phyloP scores from a whole-genome alignment of 2,113 vertebrate genomes.

The Chionodraco myersi region DNA sequence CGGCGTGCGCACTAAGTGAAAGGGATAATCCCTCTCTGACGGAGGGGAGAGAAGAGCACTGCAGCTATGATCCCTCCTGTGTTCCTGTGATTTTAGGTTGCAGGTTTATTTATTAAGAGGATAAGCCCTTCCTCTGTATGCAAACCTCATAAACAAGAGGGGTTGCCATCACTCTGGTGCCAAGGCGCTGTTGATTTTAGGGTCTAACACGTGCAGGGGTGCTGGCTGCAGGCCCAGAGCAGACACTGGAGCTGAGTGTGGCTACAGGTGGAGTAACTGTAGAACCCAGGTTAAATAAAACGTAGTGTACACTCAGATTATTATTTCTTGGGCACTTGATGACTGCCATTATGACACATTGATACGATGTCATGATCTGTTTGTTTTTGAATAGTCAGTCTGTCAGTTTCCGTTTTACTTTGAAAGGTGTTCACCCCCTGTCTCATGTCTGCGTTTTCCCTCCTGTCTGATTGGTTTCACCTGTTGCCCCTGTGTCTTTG shows the following conservation, averaged over 20 bases:
- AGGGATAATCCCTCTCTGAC: constrained; percentile 77
- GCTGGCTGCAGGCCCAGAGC: constrained; percentile 40
- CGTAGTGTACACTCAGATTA: background rate
- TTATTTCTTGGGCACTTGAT: too few relatives aligned
- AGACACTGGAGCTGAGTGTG: background rate
- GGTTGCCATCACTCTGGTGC: constrained; percentile 37
- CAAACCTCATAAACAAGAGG: constrained; percentile 48
- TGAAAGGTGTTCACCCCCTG: too few relatives aligned
- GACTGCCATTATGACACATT: background rate
- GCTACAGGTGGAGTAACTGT: constrained; percentile 26
- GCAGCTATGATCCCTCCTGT: constrained; percentile 67
- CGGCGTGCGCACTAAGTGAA: constrained; percentile 61
- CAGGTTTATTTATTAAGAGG: constrained; percentile 79
- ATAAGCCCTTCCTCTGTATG: constrained; percentile 67
- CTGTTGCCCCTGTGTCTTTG: too few relatives aligned
- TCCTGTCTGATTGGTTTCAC: too few relatives aligned
- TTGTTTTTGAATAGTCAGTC: too few relatives aligned
- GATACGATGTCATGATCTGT: too few relatives aligned
- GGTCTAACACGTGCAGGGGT: background rate
- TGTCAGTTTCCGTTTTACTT: too few relatives aligned
- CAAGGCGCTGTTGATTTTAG: constrained; percentile 23
- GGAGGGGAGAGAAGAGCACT: constrained; percentile 38
- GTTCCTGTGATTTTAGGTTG: constrained; percentile 68
- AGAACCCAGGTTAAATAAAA: background rate
- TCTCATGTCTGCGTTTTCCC: too few relatives aligned